Evolutionary conservation across 2,113 vertebrate genomes (phyloP), one percentile per base, ranked within the genome.

Genomic region (Poeciliopsis prolifica): DNA sequence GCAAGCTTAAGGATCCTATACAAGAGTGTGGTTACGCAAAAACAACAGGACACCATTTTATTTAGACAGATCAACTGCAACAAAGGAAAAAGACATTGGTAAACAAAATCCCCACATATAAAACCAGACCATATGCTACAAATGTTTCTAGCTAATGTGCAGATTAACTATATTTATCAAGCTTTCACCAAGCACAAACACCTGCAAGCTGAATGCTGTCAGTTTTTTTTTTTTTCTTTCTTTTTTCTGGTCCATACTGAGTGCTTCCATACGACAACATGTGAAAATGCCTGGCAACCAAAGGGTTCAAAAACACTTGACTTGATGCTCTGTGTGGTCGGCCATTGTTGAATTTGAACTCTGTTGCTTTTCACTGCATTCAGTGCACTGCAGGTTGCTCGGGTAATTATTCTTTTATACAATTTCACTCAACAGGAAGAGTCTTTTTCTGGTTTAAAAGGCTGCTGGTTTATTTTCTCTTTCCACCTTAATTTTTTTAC

Each of bases 231-330:
- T 48, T 48, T 14, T n/a, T 8, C 78, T 87, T 77, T 54, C 40
- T 13, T 8, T 79, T 87, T 77, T 54, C 40, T 13, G 0, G 77
- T 30, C 63, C 22, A 68, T 79, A 78, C 75, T 78, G 69, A 83
- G 81, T 7, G 68, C 31, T 66, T 80, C 35, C 15, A 11, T 74
- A 8, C 35, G 78, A 61, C 65, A 60, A 62, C 72, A 28, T 58
- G 78, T 74, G 77, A 60, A 86, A 74, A 74, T 82, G 83, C 83
- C 68, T 58, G 30, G 86, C 72, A 86, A 87, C 83, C 81, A 81
- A 68, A 61, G 63, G 78, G 61, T 62, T 80, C 22, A 31, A 84
- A 87, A 81, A 70, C 80, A 86, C 87, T 92, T 74, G 86, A 91
- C 87, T 88, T 35, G 1, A 37, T 65, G 72, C 70, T 80, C 35